A percentile compares a stretch with the other conserved stretches of the same genome.
phyloP scores from a whole-genome alignment of 2,113 vertebrate species.

The Panthera tigris region DNA sequence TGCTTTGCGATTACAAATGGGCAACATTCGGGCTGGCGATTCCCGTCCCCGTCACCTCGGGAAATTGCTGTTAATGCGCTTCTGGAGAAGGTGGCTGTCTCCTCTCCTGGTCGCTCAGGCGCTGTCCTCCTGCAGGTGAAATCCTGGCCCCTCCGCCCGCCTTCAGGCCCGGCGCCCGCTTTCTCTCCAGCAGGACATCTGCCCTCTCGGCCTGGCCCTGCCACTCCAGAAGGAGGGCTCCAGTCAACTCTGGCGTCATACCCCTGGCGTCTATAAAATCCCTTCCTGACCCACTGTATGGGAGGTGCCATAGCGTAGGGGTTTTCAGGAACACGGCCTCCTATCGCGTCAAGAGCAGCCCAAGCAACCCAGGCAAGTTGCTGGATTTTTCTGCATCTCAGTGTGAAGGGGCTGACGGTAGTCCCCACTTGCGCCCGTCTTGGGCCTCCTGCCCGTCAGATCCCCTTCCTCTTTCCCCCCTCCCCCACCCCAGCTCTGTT shows the following conservation, averaged over 20 bases:
- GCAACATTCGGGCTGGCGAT: rapidly evolving
- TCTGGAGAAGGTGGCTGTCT: conserved; percentile 61
- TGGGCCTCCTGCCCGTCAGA: background rate
- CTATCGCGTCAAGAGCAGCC: no score
- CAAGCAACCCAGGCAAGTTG: background rate
- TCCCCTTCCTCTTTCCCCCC: background rate
- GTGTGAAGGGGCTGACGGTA: rapidly evolving
- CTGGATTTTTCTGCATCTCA: background rate
- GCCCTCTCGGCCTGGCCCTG: background rate
- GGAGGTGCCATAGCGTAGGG: rapidly evolving
- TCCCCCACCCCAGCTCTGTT: no score
- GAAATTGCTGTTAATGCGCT: conserved; percentile 60
- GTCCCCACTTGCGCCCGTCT: background rate
- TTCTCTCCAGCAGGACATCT: background rate
- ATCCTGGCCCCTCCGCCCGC: background rate
- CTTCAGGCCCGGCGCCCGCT: rapidly evolving
- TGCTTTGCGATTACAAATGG: conserved; percentile 77
- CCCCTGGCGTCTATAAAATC: rapidly evolving
- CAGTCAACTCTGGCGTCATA: rapidly evolving
- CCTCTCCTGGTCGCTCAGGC: background rate
- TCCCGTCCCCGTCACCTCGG: conserved; percentile 42
- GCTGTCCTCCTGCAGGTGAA: background rate
- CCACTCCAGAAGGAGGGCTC: background rate
- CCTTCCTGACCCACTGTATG: rapidly evolving
- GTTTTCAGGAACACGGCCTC: background rate